Evolutionary conservation across 2,888 invertebrate species (phyloP).

Genomic region (Microchrysa polita): DNA sequence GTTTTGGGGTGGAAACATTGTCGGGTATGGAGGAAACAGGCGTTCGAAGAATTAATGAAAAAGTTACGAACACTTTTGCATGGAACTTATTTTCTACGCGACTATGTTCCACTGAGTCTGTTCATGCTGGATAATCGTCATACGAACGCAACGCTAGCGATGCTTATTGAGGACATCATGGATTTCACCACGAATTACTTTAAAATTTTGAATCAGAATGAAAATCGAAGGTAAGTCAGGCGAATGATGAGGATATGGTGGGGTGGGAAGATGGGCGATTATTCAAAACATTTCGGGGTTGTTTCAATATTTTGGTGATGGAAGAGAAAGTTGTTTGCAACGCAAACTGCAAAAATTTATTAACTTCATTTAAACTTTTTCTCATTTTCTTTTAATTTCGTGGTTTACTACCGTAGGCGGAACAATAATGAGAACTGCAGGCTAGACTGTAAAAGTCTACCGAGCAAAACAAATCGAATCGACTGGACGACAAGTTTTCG

Average conservation of each 20-base stretch:
- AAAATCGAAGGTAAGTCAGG: slow-evolving; percentile 75
- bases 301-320: too few species aligned
- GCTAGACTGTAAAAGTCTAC: too few species aligned
- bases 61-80: slow-evolving; percentile 75
- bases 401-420: too few species aligned
- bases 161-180: slow-evolving; percentile 61
- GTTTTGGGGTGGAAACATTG: not conserved
- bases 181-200: slow-evolving; percentile 63
- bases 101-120: slow-evolving; percentile 85
- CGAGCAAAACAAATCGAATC: too few species aligned
- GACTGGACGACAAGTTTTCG: too few species aligned
- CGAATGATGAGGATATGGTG: not conserved
- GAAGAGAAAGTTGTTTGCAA: too few species aligned
- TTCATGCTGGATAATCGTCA: slow-evolving; percentile 75
- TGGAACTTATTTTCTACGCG: slow-evolving; percentile 77
- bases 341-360: too few species aligned
- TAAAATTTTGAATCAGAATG: slow-evolving; percentile 67
- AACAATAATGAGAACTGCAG: too few species aligned
- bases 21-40: slow-evolving; percentile 65
- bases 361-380: too few species aligned
- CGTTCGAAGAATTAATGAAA: slow-evolving; percentile 76
- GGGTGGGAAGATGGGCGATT: too few species aligned
- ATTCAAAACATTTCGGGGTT: too few species aligned
- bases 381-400: too few species aligned
- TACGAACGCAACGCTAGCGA: slow-evolving; percentile 60